These are phyloP conservation scores for Teleogryllus oceanicus DNA, from an alignment of 2,888 invertebrate species.

Conservation along the genomic window DNA sequence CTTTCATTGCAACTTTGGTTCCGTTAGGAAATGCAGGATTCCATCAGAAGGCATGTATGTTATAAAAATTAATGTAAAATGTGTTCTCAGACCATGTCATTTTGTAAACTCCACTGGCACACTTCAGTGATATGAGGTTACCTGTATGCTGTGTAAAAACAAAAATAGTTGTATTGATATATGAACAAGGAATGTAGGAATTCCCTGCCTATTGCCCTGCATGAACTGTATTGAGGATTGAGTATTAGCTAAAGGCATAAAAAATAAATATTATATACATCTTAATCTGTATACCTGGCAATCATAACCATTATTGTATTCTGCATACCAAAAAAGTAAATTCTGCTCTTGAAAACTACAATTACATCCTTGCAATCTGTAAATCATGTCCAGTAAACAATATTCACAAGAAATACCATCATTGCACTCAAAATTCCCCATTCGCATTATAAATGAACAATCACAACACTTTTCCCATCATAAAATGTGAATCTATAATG, in stretches of 20 bases:
- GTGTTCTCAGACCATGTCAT: not conserved
- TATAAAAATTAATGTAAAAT: not conserved
- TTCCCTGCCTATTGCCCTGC: not conserved
- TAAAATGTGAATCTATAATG: too few species aligned
- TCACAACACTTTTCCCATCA: too few species aligned
- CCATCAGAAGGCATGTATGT: not conserved
- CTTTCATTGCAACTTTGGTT: not conserved
- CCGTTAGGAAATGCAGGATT: not conserved
- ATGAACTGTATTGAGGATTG: conserved; percentile 22
- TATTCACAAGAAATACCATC: too few species aligned
- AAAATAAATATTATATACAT: conserved; percentile 23
- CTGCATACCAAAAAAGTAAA: not conserved
- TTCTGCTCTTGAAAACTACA: not conserved
- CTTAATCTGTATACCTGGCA: not conserved
- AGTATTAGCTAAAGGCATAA: conserved; percentile 24
- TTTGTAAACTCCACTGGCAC: not conserved
- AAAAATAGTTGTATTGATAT: conserved; percentile 20
- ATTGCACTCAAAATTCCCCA: too few species aligned
- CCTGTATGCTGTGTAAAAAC: conserved; percentile 23
- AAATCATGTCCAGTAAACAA: too few species aligned
- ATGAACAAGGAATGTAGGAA: conserved; percentile 19
- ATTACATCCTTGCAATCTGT: too few species aligned
- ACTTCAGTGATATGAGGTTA: conserved; percentile 24
- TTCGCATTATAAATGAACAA: too few species aligned
- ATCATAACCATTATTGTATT: not conserved